phyloP scores from a whole-genome alignment of 2,888 invertebrate species.

The Zaprionus bogoriensis region DNA sequence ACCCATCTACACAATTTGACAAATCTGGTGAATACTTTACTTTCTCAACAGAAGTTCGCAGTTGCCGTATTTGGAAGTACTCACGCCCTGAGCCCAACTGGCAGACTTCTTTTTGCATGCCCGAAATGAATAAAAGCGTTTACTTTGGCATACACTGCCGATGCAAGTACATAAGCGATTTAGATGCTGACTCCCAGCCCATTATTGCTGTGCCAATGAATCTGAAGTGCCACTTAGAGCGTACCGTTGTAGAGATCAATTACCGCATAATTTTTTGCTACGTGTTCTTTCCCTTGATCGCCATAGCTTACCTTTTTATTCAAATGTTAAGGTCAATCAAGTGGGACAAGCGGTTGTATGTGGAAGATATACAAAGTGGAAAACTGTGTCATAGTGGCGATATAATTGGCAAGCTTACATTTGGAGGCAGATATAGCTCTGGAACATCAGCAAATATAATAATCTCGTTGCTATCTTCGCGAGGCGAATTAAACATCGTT shows the following conservation, averaged over 20 bases:
- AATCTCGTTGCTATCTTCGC: slow-evolving; percentile 14
- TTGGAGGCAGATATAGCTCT: slow-evolving; percentile 37
- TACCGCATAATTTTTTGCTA: slow-evolving; percentile 23
- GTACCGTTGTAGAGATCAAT: slow-evolving; percentile 25
- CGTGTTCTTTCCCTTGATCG: neutral
- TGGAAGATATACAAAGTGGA: slow-evolving; percentile 4
- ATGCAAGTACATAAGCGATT: slow-evolving; percentile 40
- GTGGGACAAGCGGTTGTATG: slow-evolving; percentile 27
- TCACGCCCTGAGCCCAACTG: slow-evolving; percentile 45
- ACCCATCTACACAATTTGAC: neutral
- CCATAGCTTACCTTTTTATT: slow-evolving; percentile 3
- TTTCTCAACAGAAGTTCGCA: slow-evolving; percentile 39
- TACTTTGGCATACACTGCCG: slow-evolving; percentile 37
- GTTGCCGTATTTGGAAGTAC: slow-evolving; percentile 44
- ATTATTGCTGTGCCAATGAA: slow-evolving; percentile 37
- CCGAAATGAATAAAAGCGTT: slow-evolving; percentile 38
- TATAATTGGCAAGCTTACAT: slow-evolving; percentile 31
- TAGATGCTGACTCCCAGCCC: slow-evolving; percentile 43
- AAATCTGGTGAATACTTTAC: slow-evolving; percentile 31
- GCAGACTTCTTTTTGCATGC: slow-evolving; percentile 36
- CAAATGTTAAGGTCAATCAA: neutral
- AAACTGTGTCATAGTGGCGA: slow-evolving; percentile 29
- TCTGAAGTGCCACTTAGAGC: slow-evolving; percentile 42
- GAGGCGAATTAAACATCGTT: slow-evolving; percentile 8
- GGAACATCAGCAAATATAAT: slow-evolving; percentile 45